Conservation (phyloP, 2,888 invertebrate genomes). For the Phoenoteleia sp. region DNA sequence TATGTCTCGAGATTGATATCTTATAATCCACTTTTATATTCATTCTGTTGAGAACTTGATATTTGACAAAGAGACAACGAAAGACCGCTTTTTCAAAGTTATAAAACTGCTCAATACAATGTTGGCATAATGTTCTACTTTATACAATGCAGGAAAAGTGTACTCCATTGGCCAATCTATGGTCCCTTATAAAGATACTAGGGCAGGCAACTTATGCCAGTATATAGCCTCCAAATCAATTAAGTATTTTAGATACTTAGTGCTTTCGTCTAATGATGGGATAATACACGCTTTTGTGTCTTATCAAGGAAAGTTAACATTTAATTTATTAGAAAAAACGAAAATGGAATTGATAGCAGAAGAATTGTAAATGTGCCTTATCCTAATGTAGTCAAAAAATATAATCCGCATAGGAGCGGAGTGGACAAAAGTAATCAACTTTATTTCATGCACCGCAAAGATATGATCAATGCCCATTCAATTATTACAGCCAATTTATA, state of each 20-base stretch:
- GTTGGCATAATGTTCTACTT: too few relatives aligned
- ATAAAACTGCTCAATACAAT: neutral
- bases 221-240: slow-evolving; percentile 1
- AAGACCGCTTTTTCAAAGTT: slow-evolving; percentile 19
- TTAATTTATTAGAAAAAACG: neutral
- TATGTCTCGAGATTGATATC: slow-evolving; percentile 5
- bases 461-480: too few relatives aligned
- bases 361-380: neutral
- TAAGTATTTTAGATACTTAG: slow-evolving; percentile 24
- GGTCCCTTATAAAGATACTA: slow-evolving; percentile 17
- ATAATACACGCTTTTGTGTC: slow-evolving; percentile 9
- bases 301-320: slow-evolving; percentile 8
- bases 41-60: slow-evolving; percentile 27
- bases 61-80: neutral
- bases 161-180: slow-evolving; percentile 32
- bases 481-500: too few relatives aligned
- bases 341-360: slow-evolving; percentile 8
- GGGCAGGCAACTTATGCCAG: slow-evolving; percentile 11
- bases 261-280: slow-evolving; percentile 8
- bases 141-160: neutral
- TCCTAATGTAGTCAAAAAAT: too few relatives aligned
- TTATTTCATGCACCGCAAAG: too few relatives aligned
- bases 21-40: neutral
- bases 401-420: too few relatives aligned
- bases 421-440: too few relatives aligned